phyloP scores from a whole-genome alignment of 2,888 invertebrate genomes.

The Phlogophora meticulosa region DNA sequence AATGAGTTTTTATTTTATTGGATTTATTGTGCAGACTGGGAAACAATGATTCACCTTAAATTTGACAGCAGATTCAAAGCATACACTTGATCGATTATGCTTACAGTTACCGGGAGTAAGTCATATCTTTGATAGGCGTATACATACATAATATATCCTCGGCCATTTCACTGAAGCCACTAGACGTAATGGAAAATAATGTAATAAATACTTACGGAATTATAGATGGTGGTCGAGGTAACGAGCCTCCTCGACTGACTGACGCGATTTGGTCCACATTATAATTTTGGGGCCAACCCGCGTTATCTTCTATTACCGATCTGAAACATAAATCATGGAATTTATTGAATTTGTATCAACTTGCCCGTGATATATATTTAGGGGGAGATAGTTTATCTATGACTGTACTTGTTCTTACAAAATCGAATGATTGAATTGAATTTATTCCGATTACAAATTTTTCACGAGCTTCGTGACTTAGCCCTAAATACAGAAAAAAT shows the following conservation, averaged over 20 bases:
- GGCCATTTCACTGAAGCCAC: neutral
- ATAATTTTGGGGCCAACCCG: constrained; percentile 90
- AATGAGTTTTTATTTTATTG: too few species aligned
- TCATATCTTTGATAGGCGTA: too few species aligned
- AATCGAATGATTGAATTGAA: too few species aligned
- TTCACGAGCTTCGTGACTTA: too few species aligned
- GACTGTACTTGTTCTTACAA: neutral
- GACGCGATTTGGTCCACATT: constrained; percentile 90
- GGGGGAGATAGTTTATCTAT: neutral
- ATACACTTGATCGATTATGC: neutral
- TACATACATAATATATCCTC: too few species aligned
- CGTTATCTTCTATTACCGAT: constrained; percentile 91
- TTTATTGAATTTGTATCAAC: constrained; percentile 37
- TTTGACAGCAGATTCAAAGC: neutral
- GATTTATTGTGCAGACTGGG: too few species aligned
- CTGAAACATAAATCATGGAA: constrained; percentile 75
- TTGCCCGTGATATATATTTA: neutral
- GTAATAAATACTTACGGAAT: constrained; percentile 84
- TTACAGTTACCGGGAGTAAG: too few species aligned
- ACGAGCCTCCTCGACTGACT: constrained; percentile 87
- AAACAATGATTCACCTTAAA: too few species aligned
- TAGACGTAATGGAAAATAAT: neutral
- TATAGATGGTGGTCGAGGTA: constrained; percentile 88
- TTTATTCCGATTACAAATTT: too few species aligned
- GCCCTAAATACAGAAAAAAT: too few species aligned